Percentiles rank a stretch among this genome's conserved stretches.
Conservation (phyloP, 2,797 vertebrate species). For the Bufotes viridis region DNA sequence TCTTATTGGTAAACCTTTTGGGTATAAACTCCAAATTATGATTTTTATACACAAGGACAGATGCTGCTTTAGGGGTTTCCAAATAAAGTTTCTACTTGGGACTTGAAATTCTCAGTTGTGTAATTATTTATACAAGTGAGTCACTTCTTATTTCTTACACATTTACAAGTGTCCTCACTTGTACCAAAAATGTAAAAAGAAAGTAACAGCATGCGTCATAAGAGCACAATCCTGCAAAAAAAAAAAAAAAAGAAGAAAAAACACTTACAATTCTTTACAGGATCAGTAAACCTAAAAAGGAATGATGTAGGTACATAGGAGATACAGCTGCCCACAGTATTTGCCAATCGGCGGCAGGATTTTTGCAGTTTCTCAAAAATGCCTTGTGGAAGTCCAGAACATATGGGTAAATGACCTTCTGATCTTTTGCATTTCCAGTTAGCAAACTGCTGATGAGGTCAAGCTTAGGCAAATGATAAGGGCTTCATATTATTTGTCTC, state of each 20-base stretch:
- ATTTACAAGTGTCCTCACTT: conserved; percentile 25
- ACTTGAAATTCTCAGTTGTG: conserved; percentile 37
- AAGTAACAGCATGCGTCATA: not conserved
- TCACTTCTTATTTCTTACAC: conserved; percentile 37
- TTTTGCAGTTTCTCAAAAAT: too few relatives aligned
- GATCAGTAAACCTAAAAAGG: not conserved
- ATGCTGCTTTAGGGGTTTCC: conserved; percentile 44
- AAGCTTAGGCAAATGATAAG: too few relatives aligned
- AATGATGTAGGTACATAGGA: not conserved
- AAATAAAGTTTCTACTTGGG: conserved; percentile 44
- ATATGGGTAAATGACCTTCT: too few relatives aligned
- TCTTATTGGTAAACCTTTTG: conserved; percentile 24
- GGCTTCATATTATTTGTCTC: not conserved
- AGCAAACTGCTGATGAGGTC: too few relatives aligned
- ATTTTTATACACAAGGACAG: conserved; percentile 50
- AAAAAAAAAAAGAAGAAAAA: not conserved
- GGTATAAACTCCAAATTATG: conserved; percentile 45
- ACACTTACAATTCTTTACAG: not conserved
- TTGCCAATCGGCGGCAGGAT: too few relatives aligned
- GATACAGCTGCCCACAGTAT: too few relatives aligned
- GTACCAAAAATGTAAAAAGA: not conserved
- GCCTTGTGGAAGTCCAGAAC: too few relatives aligned
- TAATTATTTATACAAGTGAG: conserved; percentile 51
- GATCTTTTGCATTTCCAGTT: too few relatives aligned
- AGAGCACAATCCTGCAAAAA: not conserved